Conservation (phyloP, 2,888 invertebrate genomes). For the Lochmaea crataegi region DNA sequence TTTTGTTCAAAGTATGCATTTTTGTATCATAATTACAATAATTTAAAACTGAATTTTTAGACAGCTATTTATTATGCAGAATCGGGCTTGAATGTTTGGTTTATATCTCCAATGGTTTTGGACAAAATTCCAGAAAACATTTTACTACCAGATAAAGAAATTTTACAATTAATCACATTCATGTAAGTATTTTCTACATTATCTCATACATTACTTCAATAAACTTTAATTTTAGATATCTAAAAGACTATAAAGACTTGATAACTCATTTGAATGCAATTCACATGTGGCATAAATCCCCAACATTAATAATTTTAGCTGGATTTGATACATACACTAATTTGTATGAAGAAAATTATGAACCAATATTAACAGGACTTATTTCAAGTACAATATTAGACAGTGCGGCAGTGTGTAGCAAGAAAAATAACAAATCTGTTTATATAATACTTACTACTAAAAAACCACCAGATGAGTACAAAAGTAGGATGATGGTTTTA, state of each 20-base stretch:
- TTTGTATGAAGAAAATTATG: constrained; percentile 41
- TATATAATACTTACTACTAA: constrained; percentile 42
- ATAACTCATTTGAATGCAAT: constrained; percentile 57
- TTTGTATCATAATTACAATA: neutral
- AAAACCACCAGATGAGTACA: constrained; percentile 20
- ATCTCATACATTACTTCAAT: constrained; percentile 18
- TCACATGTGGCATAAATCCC: constrained; percentile 58
- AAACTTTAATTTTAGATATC: constrained; percentile 55
- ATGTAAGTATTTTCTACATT: constrained; percentile 54
- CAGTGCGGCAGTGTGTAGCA: constrained; percentile 52
- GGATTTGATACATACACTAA: constrained; percentile 57
- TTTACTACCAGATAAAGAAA: constrained; percentile 55
- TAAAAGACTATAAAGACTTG: constrained; percentile 57
- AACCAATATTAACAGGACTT: constrained; percentile 50
- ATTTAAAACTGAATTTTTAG: constrained; percentile 47
- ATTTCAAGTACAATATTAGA: constrained; percentile 56
- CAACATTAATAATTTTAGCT: constrained; percentile 57
- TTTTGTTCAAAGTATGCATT: constrained; percentile 25
- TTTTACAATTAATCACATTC: constrained; percentile 60
- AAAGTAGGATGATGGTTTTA: constrained; percentile 50
- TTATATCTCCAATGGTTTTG: constrained; percentile 58
- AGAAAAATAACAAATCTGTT: constrained; percentile 40
- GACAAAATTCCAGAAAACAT: constrained; percentile 57
- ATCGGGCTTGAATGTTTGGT: constrained; percentile 58
- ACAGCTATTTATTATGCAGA: constrained; percentile 59